Conservation (phyloP, 2,888 invertebrate genomes). For the Coelopa pilipes region DNA sequence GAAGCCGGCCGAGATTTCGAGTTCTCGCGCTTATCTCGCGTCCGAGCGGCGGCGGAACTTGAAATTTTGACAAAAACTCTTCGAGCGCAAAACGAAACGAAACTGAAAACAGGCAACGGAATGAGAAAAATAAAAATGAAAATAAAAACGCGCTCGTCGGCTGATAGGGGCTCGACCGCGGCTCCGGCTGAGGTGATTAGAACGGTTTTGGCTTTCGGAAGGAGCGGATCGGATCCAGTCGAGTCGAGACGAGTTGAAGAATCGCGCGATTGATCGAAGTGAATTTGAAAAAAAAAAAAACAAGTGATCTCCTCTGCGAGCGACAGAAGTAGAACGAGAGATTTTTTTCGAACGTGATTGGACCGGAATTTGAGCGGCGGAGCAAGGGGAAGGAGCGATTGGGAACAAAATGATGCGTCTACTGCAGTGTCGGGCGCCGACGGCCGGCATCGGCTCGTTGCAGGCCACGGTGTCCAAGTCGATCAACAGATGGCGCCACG, state of each 20-base stretch:
- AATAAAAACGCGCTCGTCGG: neutral
- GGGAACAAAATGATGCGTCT: constrained; percentile 56
- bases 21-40: constrained; percentile 23
- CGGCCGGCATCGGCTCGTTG: constrained; percentile 44
- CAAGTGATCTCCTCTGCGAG: neutral
- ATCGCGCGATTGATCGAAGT: neutral
- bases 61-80: constrained; percentile 26
- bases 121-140: too few species aligned
- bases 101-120: too few species aligned
- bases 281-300: neutral
- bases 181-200: constrained; percentile 46
- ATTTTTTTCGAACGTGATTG: too few species aligned
- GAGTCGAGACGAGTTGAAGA: constrained; percentile 18
- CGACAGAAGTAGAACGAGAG: neutral
- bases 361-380: neutral
- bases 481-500: constrained; percentile 60
- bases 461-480: constrained; percentile 45
- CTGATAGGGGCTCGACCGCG: constrained; percentile 48
- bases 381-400: neutral
- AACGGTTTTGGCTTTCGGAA: constrained; percentile 55
- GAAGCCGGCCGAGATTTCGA: constrained; percentile 21
- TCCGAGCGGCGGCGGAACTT: neutral
- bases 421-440: constrained; percentile 54
- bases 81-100: neutral
- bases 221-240: constrained; percentile 51